These are phyloP conservation scores for Macquaria australasica DNA, from an alignment of 2,113 vertebrate genomes.

Conservation along the genomic window DNA sequence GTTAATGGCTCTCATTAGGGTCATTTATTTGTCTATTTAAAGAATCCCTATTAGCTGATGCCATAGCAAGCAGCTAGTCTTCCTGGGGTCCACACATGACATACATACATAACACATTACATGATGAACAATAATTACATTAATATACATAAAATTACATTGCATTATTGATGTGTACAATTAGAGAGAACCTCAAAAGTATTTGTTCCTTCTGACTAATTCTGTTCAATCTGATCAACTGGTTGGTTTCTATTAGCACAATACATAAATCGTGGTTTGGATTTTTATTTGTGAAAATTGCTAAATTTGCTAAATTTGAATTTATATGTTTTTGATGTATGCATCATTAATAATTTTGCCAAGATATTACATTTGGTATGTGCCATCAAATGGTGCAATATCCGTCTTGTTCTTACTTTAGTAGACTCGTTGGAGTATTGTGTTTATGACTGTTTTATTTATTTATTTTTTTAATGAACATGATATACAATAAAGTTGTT, in stretches of 20 bases:
- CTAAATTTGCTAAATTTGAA: constrained; percentile 44
- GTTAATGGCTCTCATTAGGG: no score
- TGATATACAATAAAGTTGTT: no score
- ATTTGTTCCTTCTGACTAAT: constrained; percentile 46
- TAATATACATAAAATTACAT: neutral
- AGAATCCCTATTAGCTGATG: no score
- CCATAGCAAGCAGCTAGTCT: no score
- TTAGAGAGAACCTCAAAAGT: constrained; percentile 48
- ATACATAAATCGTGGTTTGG: constrained; percentile 27
- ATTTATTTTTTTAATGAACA: no score
- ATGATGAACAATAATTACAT: no score
- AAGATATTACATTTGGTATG: constrained; percentile 40
- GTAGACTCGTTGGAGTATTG: constrained; percentile 38
- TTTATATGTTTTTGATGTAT: constrained; percentile 67
- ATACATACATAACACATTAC: no score
- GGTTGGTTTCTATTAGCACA: constrained; percentile 37
- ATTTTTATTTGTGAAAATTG: constrained; percentile 61
- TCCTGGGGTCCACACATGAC: no score
- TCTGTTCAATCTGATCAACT: constrained; percentile 35
- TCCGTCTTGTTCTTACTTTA: constrained; percentile 46
- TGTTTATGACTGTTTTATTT: constrained; percentile 5
- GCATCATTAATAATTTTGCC: constrained; percentile 15
- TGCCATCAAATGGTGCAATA: constrained; percentile 81
- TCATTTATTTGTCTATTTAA: no score
- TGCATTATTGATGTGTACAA: constrained; percentile 51